A percentile compares a stretch with the other conserved stretches of the same genome.
phyloP scores from a whole-genome alignment of 2,113 vertebrate genomes.

The Amphiprion ocellaris region DNA sequence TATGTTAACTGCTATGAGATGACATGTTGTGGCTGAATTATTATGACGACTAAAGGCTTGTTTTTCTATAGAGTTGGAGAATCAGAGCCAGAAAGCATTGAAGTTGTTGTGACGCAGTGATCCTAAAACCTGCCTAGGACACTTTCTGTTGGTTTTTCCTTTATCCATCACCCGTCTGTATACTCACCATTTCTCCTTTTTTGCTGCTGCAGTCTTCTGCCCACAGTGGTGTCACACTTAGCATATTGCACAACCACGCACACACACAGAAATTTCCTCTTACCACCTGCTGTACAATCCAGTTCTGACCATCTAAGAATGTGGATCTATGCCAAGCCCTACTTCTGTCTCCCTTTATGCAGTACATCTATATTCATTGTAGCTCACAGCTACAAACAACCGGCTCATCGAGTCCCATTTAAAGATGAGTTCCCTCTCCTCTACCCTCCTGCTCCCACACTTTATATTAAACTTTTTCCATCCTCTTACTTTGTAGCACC shows the following conservation, averaged over 20 bases:
- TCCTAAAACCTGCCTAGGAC: too few relatives aligned
- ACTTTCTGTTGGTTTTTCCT: too few relatives aligned
- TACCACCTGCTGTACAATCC: background rate
- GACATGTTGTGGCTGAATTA: too few relatives aligned
- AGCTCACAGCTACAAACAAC: background rate
- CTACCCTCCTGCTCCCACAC: background rate
- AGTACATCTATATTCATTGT: background rate
- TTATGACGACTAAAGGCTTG: too few relatives aligned
- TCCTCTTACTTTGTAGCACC: background rate
- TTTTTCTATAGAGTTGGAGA: too few relatives aligned
- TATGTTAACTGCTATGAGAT: too few relatives aligned
- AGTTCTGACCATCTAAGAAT: background rate
- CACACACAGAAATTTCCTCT: background rate
- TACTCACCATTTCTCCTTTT: conserved; percentile 1
- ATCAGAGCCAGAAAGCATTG: too few relatives aligned
- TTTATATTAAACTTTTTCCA: background rate
- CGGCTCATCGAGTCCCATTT: background rate
- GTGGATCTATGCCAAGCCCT: background rate
- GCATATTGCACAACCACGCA: background rate
- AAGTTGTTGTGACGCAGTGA: too few relatives aligned
- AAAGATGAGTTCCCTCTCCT: background rate
- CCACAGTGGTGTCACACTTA: background rate
- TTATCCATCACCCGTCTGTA: background rate
- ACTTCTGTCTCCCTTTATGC: background rate
- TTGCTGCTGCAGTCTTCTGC: conserved; percentile 1